Evolutionary conservation across 2,113 vertebrate genomes (phyloP).

Genomic region (human (Homo sapiens)): DNA sequence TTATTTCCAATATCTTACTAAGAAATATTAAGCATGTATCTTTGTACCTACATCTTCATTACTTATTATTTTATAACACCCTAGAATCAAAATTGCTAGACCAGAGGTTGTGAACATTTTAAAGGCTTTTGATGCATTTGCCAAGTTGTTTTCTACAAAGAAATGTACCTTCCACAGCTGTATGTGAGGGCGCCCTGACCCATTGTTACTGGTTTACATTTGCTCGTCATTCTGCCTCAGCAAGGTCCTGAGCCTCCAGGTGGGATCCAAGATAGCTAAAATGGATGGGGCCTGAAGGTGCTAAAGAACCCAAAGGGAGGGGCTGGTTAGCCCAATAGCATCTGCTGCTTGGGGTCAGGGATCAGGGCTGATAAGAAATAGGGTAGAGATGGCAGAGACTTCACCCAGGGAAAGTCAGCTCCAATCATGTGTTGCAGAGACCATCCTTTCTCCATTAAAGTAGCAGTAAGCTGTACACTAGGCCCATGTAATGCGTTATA

Average conservation of each 20-base stretch:
- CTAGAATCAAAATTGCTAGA: constrained; percentile 1
- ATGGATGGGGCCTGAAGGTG: not conserved
- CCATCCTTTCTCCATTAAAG: not conserved
- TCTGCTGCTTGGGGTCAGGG: not conserved
- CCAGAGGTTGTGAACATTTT: not conserved
- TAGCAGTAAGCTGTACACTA: not conserved
- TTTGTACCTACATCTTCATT: not conserved
- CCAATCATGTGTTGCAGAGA: not conserved
- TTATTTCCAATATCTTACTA: constrained; percentile 29
- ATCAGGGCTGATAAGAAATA: not conserved
- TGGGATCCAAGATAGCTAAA: not conserved
- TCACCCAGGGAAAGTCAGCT: not conserved
- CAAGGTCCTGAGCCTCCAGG: not conserved
- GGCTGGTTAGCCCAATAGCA: not conserved
- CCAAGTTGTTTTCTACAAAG: not conserved
- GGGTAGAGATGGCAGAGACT: not conserved
- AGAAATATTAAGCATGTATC: not conserved
- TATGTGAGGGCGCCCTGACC: not conserved
- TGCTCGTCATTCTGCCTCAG: not conserved
- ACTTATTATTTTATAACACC: not conserved
- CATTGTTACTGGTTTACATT: not conserved
- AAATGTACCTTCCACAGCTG: not conserved
- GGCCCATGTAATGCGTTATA: not conserved
- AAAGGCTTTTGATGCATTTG: not conserved
- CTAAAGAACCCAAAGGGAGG: not conserved